Conservation (phyloP, 2,113 vertebrate species). For the Clinocottus analis region DNA sequence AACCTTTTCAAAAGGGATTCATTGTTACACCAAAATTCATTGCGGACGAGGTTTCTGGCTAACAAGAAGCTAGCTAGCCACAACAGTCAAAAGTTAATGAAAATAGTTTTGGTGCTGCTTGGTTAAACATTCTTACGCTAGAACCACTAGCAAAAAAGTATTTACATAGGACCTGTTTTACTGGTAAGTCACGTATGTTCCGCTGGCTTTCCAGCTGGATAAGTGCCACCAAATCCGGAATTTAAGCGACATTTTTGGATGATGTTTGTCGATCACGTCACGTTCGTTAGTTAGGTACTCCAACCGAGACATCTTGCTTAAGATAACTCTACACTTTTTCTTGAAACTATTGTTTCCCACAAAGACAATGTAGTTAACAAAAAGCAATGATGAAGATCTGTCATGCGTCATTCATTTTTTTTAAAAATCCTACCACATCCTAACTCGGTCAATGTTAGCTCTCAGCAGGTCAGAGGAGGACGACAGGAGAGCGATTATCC, state of each 20-base stretch:
- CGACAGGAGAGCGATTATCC: not conserved
- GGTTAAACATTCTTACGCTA: not conserved
- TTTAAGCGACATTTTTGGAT: not conserved
- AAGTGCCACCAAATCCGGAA: not conserved
- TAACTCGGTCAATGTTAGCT: not conserved
- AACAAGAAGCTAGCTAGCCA: constrained; percentile 19
- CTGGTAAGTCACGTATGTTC: no score
- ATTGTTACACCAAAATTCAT: not conserved
- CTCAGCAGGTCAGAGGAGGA: constrained; percentile 10
- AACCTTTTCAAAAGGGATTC: not conserved
- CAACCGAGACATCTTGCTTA: fast-evolving
- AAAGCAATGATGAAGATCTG: not conserved
- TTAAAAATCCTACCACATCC: not conserved
- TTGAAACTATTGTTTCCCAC: not conserved
- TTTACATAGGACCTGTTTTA: no score
- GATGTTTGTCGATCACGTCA: not conserved
- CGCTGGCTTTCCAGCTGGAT: not conserved
- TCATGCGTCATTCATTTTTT: not conserved
- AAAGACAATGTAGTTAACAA: not conserved
- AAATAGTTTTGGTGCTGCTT: not conserved
- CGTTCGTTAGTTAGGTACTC: no score
- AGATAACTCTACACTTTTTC: not conserved
- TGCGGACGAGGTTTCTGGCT: constrained; percentile 6
- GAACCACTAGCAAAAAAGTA: not conserved
- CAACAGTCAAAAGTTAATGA: not conserved